Percentiles rank a stretch among this genome's conserved stretches.
Conservation (phyloP, 2,888 invertebrate genomes). For the Halocaridina rubra region DNA sequence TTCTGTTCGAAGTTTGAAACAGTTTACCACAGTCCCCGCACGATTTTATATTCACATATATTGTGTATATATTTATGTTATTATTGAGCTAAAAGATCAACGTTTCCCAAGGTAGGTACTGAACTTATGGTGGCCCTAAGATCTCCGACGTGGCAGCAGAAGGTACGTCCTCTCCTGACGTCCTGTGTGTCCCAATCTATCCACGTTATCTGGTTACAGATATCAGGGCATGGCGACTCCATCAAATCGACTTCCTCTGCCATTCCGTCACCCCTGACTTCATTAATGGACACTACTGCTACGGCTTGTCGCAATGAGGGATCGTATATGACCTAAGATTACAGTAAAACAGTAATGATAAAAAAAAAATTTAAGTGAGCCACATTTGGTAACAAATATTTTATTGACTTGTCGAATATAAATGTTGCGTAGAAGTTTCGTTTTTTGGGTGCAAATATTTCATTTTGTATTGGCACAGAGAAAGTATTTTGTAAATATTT, state of each 20-base stretch:
- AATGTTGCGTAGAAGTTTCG: too few relatives aligned
- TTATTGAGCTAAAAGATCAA: background rate
- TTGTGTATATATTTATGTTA: too few relatives aligned
- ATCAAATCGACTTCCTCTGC: background rate
- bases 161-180: constrained; percentile 23
- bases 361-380: too few relatives aligned
- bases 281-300: constrained; percentile 75
- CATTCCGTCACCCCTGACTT: background rate
- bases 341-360: too few relatives aligned
- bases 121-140: constrained; percentile 1
- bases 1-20: too few relatives aligned
- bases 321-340: constrained; percentile 67
- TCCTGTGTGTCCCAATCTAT: constrained; percentile 43
- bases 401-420: too few relatives aligned
- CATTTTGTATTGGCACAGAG: too few relatives aligned
- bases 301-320: constrained; percentile 71
- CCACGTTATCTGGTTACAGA: constrained; percentile 34
- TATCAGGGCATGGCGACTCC: constrained; percentile 9
- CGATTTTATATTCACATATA: too few relatives aligned
- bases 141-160: constrained; percentile 42
- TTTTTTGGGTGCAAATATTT: too few relatives aligned
- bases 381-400: too few relatives aligned
- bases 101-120: constrained; percentile 11
- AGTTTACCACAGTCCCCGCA: too few relatives aligned
- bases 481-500: too few relatives aligned